Evolutionary conservation across 2,888 invertebrate genomes (phyloP).

Genomic region (Ferdinandea cuprea): DNA sequence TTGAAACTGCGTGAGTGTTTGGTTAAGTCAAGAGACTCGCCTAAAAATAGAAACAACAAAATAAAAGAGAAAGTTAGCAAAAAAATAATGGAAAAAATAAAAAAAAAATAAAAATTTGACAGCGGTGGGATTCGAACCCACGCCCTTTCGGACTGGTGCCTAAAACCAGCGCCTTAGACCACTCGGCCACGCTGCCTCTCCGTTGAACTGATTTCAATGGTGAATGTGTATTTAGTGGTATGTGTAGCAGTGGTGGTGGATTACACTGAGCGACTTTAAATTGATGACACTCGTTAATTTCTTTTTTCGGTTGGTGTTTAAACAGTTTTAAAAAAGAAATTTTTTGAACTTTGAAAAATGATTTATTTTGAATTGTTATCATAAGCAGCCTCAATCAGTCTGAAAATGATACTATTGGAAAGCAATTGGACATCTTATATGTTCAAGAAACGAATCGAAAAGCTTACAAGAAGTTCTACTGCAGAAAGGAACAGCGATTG

Average conservation of each 20-base stretch:
- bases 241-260: neutral
- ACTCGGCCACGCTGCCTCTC: conserved; percentile 75
- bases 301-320: no score
- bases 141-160: conserved; percentile 75
- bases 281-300: neutral
- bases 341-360: no score
- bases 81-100: conserved; percentile 14
- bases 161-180: conserved; percentile 76
- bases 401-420: no score
- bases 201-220: conserved; percentile 1
- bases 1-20: conserved; percentile 69
- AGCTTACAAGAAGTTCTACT: no score
- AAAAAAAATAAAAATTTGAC: conserved; percentile 55
- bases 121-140: conserved; percentile 76
- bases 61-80: conserved; percentile 9
- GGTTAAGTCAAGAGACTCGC: conserved; percentile 65
- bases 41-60: conserved; percentile 47
- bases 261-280: conserved; percentile 23
- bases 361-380: no score
- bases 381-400: no score
- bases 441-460: no score
- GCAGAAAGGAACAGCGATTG: no score
- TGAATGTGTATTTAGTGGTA: conserved; percentile 9
- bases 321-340: neutral
- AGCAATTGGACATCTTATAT: no score